Evolutionary conservation across 2,888 invertebrate species (phyloP).

Genomic region (Drosophila prolongata): DNA sequence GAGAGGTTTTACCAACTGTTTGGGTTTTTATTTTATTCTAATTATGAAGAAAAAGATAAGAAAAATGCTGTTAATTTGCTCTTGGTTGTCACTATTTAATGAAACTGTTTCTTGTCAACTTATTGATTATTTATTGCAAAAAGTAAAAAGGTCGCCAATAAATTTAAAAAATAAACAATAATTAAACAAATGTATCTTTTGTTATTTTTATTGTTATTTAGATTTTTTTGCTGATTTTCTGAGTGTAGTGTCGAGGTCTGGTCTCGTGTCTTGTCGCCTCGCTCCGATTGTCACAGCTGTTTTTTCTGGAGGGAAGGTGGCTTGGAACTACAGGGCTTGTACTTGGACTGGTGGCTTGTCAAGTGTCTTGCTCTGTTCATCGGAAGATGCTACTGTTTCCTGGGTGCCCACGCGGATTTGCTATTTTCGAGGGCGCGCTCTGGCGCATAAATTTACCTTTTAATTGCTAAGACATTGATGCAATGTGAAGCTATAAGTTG

Average conservation of each 20-base stretch:
- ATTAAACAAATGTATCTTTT: too few relatives aligned
- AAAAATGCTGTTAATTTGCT: too few relatives aligned
- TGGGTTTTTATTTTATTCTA: too few relatives aligned
- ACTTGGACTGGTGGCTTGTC: conserved; percentile 18
- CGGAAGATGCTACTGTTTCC: conserved; percentile 45
- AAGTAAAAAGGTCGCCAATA: too few relatives aligned
- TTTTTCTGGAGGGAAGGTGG: conserved; percentile 1
- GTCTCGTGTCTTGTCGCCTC: conserved; percentile 22
- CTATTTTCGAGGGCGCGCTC: conserved; percentile 8
- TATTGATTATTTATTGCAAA: too few relatives aligned
- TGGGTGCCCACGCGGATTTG: conserved; percentile 27
- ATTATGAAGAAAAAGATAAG: too few relatives aligned
- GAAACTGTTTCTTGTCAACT: too few relatives aligned
- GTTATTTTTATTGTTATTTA: neutral
- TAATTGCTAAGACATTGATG: conserved; percentile 32
- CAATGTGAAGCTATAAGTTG: neutral
- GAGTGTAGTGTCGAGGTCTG: conserved; percentile 9
- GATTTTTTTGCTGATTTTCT: neutral
- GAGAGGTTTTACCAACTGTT: too few relatives aligned
- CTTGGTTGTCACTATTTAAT: too few relatives aligned
- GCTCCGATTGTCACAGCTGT: conserved; percentile 64
- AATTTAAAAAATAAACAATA: too few relatives aligned
- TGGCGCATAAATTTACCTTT: conserved; percentile 16
- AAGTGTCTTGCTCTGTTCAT: conserved; percentile 33
- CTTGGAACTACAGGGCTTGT: neutral